Conservation (phyloP, 2,888 invertebrate genomes). For the Drepana falcataria region DNA sequence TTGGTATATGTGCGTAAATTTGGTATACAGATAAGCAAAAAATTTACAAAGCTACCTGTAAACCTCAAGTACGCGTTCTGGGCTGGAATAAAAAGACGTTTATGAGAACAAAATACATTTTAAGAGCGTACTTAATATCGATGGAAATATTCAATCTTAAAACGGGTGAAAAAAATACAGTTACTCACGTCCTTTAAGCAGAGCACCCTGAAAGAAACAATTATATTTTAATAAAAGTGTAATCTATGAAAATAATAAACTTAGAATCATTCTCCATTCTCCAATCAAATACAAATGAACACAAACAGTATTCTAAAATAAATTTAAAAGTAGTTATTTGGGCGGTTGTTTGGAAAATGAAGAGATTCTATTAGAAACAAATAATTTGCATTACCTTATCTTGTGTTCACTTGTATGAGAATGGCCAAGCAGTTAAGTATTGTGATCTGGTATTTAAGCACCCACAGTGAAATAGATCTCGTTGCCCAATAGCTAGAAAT, state of each 20-base stretch:
- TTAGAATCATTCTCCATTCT: slow-evolving; percentile 58
- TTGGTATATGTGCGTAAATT: too few relatives aligned
- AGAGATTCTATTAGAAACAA: slow-evolving; percentile 35
- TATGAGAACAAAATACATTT: background rate
- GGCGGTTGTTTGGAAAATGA: slow-evolving; percentile 45
- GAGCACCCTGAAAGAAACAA: slow-evolving; percentile 42
- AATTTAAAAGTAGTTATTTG: slow-evolving; percentile 2
- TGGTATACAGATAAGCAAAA: background rate
- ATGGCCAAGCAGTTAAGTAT: background rate
- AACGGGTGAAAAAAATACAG: background rate
- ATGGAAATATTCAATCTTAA: background rate
- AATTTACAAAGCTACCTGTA: slow-evolving; percentile 32
- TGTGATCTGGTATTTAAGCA: too few relatives aligned
- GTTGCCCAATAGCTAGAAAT: too few relatives aligned
- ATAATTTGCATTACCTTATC: slow-evolving; percentile 39
- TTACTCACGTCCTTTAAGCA: slow-evolving; percentile 34
- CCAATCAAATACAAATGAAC: slow-evolving; percentile 62
- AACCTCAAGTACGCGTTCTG: slow-evolving; percentile 47
- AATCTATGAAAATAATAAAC: slow-evolving; percentile 1
- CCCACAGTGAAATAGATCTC: too few relatives aligned
- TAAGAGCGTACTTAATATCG: too few relatives aligned
- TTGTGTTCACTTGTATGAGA: slow-evolving; percentile 55
- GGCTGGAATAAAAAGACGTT: slow-evolving; percentile 31
- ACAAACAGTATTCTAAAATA: slow-evolving; percentile 23
- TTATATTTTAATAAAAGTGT: background rate